Evolutionary conservation across 2,797 vertebrate genomes (phyloP).

Genomic region (Pseudomugil tenellus): DNA sequence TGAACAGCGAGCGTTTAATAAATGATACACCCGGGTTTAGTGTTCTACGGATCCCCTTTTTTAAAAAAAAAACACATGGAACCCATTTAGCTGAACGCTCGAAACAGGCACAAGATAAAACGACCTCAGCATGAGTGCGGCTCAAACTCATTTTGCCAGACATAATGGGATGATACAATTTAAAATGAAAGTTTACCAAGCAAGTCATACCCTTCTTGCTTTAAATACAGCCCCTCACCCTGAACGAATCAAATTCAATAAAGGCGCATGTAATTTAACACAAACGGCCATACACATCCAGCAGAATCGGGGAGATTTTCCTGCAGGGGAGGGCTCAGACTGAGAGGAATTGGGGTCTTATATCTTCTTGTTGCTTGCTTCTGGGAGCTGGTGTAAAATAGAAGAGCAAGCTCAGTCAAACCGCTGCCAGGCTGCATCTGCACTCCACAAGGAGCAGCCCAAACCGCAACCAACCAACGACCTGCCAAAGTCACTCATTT

Average conservation of each 20-base stretch:
- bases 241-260: conserved; percentile 66
- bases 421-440: conserved; percentile 73
- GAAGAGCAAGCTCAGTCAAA: conserved; percentile 57
- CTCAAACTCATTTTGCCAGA: conserved; percentile 56
- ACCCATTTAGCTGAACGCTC: conserved; percentile 62
- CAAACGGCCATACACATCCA: conserved; percentile 59
- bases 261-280: conserved; percentile 53
- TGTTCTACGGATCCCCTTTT: conserved; percentile 72
- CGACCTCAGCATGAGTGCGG: conserved; percentile 39
- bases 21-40: conserved; percentile 66
- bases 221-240: conserved; percentile 50
- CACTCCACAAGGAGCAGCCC: conserved; percentile 68
- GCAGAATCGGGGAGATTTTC: conserved; percentile 57
- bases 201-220: conserved; percentile 35
- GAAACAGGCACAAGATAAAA: conserved; percentile 51
- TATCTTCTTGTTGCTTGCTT: conserved; percentile 52
- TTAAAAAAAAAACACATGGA: conserved; percentile 70
- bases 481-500: conserved; percentile 79
- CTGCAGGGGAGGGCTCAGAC: conserved; percentile 46
- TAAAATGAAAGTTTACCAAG: conserved; percentile 64
- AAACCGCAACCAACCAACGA: conserved; percentile 78
- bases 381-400: conserved; percentile 61
- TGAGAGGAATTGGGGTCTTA: conserved; percentile 43
- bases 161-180: conserved; percentile 61
- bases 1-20: conserved; percentile 53